phyloP scores from a whole-genome alignment of 2,888 invertebrate species.

The Aporophyla nigra region DNA sequence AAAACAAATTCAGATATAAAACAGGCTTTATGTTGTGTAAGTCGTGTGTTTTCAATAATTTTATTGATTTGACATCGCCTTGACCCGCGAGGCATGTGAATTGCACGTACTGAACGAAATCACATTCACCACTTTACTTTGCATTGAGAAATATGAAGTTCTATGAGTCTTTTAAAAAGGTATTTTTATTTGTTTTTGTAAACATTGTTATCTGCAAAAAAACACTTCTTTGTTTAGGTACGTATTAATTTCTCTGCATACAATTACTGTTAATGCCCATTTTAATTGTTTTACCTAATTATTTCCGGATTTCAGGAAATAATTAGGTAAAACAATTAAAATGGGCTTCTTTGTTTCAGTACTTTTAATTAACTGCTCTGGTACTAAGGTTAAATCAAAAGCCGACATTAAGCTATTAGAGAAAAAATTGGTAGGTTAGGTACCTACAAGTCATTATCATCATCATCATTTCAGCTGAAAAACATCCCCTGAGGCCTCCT shows the following conservation, averaged over 20 bases:
- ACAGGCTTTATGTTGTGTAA: background rate
- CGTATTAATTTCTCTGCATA: background rate
- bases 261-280: background rate
- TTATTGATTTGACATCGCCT: slow-evolving; percentile 61
- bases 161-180: background rate
- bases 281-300: no score
- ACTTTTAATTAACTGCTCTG: no score
- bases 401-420: no score
- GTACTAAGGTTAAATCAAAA: no score
- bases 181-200: background rate
- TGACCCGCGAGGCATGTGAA: slow-evolving; percentile 61
- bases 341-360: slow-evolving; percentile 9
- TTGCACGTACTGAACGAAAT: slow-evolving; percentile 24
- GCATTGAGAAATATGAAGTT: background rate
- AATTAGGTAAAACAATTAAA: slow-evolving; percentile 3
- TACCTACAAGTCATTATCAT: no score
- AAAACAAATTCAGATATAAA: background rate
- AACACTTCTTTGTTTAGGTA: background rate
- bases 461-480: no score
- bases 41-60: slow-evolving; percentile 44
- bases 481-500: no score
- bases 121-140: slow-evolving; percentile 25
- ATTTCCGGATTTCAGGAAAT: slow-evolving; percentile 5
- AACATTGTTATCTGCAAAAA: background rate
- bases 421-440: no score